Evolutionary conservation across 2,888 invertebrate genomes (phyloP).

Genomic region (Conus canariensis): DNA sequence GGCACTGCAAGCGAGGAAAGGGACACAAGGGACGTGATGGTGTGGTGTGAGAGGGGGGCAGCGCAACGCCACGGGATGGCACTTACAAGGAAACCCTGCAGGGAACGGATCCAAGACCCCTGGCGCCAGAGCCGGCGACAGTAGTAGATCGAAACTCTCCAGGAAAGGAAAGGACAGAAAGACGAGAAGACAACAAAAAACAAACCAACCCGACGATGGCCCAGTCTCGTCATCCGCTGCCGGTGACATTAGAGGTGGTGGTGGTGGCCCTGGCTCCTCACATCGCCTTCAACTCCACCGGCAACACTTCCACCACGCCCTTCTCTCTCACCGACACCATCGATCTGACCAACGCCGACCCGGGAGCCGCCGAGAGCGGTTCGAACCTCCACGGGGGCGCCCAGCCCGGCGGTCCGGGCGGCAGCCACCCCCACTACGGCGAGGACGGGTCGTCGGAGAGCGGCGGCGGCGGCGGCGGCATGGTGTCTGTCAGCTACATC

Average conservation of each 20-base stretch:
- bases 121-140: background rate
- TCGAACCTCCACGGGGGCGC: background rate
- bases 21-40: background rate
- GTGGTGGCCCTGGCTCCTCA: slow-evolving; percentile 40
- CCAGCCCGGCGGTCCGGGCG: background rate
- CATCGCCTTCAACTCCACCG: slow-evolving; percentile 27
- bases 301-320: background rate
- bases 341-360: background rate
- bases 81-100: background rate
- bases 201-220: slow-evolving; percentile 1
- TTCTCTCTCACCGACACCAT: background rate
- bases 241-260: slow-evolving; percentile 40
- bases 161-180: slow-evolving; percentile 30
- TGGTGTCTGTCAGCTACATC: slow-evolving; percentile 41
- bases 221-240: slow-evolving; percentile 16
- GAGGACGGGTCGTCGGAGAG: background rate
- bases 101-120: background rate
- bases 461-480: background rate
- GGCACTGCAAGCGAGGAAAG: no score
- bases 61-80: background rate
- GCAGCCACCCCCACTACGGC: no score
- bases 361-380: background rate
- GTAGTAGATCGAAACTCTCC: background rate
- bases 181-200: background rate
- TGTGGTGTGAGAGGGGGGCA: slow-evolving; percentile 10